Base-by-base conservation (phyloP, 2,888 invertebrate genomes). In the Thumatha senex region DNA sequence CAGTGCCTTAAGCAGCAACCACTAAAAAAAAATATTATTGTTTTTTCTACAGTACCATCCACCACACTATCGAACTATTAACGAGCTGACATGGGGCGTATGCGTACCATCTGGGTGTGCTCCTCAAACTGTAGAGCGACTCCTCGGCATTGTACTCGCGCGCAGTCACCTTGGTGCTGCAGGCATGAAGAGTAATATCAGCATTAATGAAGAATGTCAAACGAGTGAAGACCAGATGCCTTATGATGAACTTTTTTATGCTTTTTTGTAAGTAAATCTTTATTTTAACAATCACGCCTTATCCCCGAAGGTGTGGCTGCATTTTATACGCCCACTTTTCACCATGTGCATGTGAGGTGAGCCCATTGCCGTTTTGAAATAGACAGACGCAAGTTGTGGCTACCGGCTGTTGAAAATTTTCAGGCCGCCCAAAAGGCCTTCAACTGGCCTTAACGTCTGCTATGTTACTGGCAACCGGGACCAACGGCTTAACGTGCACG, bases 71-170 rank as follows among this genome's bases (percentile, higher is more conserved):
- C 82, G 82, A 11, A 81, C 81, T 0, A 70, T 83, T 12, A 89
- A 86, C 70, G 80, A 83, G 61, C 53, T 93, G 45, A 87, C 91
- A 49, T 93, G 92, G 93, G 93, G 93, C 0, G 82, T 89, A 1
- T 93, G 93, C 61, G 89, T 92, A 11, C 93, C 93, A 0, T 80
- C 81, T 0, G 75, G 83, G 0, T 93, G 93, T 61, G 66, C 70
- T 0, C 72, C 84, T 0, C 60, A 51, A 0, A 82, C 89, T 0
- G 83, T 89, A 12, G 81, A 83, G 38, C 71, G 74, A 0, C 63
- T 90, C 29, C 71, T 85, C 2, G 65, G 69, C 1, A 72, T 80
- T 1, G 71, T 89, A 72, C 74, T 90, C 7, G 77, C 83, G 1
- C 76, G 83, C 34, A 89, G 89, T 60, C 87, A 90, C 38, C 80